Conservation (phyloP, 2,888 invertebrate species). For the Sipha maydis region DNA sequence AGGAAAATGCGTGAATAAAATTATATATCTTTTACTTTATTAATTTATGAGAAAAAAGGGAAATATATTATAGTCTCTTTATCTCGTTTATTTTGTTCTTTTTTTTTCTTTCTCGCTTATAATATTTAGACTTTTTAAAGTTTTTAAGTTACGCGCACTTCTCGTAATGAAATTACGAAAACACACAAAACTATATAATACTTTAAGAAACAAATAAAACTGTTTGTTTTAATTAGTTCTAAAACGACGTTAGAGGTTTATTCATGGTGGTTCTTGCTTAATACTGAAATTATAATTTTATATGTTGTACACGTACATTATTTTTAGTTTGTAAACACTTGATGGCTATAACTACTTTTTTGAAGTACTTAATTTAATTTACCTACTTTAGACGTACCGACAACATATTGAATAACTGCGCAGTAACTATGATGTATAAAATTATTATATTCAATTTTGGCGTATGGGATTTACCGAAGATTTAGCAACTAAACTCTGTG, state of each 20-base stretch:
- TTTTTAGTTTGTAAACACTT: not conserved
- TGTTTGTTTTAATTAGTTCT: slow-evolving; percentile 48
- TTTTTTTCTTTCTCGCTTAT: not conserved
- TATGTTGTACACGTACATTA: not conserved
- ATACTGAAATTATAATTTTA: slow-evolving; percentile 23
- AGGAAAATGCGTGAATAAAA: slow-evolving; percentile 52
- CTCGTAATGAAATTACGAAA: slow-evolving; percentile 42
- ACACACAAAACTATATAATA: slow-evolving; percentile 33
- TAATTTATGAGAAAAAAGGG: slow-evolving; percentile 43
- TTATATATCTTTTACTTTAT: slow-evolving; percentile 48
- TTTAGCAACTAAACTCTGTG: not conserved
- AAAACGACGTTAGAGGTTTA: not conserved
- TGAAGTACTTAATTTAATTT: not conserved
- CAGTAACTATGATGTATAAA: not conserved
- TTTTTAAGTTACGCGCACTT: slow-evolving; percentile 43
- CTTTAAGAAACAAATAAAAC: slow-evolving; percentile 32
- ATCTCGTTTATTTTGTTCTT: slow-evolving; percentile 19
- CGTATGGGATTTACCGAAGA: not conserved
- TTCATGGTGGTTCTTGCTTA: not conserved
- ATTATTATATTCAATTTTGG: not conserved
- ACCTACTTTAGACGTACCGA: not conserved
- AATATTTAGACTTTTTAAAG: slow-evolving; percentile 42
- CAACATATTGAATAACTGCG: not conserved
- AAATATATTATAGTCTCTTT: slow-evolving; percentile 31
- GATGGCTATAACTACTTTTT: not conserved